Conservation (phyloP, 2,888 invertebrate genomes). For the Masnerella sp. region DNA sequence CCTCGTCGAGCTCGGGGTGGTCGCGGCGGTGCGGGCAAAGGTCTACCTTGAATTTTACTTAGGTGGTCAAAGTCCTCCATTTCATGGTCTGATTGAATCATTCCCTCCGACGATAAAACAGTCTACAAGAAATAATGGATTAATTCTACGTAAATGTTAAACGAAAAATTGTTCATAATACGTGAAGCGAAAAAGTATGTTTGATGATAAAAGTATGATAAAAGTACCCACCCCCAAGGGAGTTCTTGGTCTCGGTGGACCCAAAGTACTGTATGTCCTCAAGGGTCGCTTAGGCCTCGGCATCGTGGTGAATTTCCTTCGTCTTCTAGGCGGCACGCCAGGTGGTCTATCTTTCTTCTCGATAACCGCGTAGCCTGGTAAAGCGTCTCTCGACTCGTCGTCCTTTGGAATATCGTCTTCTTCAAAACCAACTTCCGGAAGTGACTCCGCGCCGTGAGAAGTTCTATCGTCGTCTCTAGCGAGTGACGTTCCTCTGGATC, state of each 20-base stretch:
- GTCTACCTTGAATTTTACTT: slow-evolving; percentile 90
- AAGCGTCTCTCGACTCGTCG: slow-evolving; percentile 74
- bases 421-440: slow-evolving; percentile 78
- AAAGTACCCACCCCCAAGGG: slow-evolving; percentile 69
- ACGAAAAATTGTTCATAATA: too few species aligned
- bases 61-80: slow-evolving; percentile 80
- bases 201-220: not conserved
- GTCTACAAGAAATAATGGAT: slow-evolving; percentile 19
- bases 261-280: slow-evolving; percentile 82
- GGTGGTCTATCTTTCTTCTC: slow-evolving; percentile 83
- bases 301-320: slow-evolving; percentile 84
- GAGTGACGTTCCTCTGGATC: slow-evolving; percentile 79
- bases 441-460: slow-evolving; percentile 85
- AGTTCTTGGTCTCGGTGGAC: slow-evolving; percentile 80
- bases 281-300: slow-evolving; percentile 82
- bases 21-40: slow-evolving; percentile 90
- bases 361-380: slow-evolving; percentile 86
- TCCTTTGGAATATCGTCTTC: slow-evolving; percentile 77
- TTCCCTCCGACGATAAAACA: slow-evolving; percentile 8
- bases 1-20: slow-evolving; percentile 83
- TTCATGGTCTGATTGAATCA: slow-evolving; percentile 46
- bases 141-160: too few species aligned
- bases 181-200: too few species aligned
- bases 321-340: slow-evolving; percentile 80
- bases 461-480: slow-evolving; percentile 84